A percentile compares a stretch with the other conserved stretches of the same genome.
Conservation (phyloP, 2,888 invertebrate genomes). For the Latheticus oryzae region DNA sequence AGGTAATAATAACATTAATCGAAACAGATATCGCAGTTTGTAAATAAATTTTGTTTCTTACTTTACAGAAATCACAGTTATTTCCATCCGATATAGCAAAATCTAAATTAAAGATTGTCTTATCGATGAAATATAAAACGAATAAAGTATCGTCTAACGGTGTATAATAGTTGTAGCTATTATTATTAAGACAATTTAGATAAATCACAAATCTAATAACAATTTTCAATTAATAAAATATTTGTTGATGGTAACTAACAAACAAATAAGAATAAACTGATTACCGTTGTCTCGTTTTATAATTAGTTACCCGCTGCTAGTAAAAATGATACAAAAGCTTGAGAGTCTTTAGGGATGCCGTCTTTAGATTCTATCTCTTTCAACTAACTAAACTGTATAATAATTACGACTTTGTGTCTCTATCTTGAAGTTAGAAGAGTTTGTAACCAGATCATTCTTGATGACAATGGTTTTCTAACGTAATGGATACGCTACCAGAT, state of each 20-base stretch:
- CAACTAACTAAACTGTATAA: conserved; percentile 47
- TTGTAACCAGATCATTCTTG: conserved; percentile 44
- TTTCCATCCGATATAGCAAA: conserved; percentile 5
- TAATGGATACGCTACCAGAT: conserved; percentile 47
- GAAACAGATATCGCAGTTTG: too few relatives aligned
- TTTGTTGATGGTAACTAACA: conserved; percentile 34
- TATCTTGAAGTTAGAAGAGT: conserved; percentile 43
- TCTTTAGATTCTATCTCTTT: conserved; percentile 44
- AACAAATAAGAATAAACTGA: conserved; percentile 39
- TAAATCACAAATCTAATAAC: conserved; percentile 38
- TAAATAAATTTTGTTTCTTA: conserved; percentile 5
- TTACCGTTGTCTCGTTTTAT: conserved; percentile 37
- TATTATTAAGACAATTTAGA: conserved; percentile 34
- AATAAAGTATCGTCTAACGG: conserved; percentile 11
- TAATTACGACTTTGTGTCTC: conserved; percentile 47
- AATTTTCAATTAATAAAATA: conserved; percentile 38
- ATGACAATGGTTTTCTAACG: conserved; percentile 48
- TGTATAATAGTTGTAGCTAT: not conserved
- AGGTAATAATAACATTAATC: too few relatives aligned
- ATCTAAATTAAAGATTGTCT: conserved; percentile 17
- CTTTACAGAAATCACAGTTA: conserved; percentile 14
- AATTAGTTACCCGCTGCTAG: conserved; percentile 40
- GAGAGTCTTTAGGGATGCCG: conserved; percentile 36
- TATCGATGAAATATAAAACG: conserved; percentile 15
- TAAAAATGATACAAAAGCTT: conserved; percentile 40